phyloP scores from a whole-genome alignment of 2,888 invertebrate genomes.

The Beris chalybata region DNA sequence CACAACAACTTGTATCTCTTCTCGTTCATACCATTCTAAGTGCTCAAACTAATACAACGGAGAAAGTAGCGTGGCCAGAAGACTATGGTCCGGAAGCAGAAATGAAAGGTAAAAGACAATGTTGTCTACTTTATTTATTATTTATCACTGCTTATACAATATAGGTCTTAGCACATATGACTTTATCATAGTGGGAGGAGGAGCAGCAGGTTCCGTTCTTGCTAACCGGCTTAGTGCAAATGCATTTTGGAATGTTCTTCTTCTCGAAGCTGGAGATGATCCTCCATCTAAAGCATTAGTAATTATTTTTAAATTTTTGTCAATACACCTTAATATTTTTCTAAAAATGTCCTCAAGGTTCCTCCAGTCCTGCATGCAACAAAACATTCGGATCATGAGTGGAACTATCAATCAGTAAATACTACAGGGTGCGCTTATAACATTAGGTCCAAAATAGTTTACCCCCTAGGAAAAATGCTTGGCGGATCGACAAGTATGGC shows the following conservation, averaged over 20 bases:
- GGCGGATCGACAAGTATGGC: slow-evolving; percentile 78
- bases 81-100: slow-evolving; percentile 8
- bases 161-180: slow-evolving; percentile 17
- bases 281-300: slow-evolving; percentile 52
- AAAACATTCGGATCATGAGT: slow-evolving; percentile 45
- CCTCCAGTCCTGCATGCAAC: slow-evolving; percentile 43
- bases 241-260: slow-evolving; percentile 60
- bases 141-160: neutral
- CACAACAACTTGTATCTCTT: too few species aligned
- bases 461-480: slow-evolving; percentile 74
- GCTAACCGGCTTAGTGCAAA: slow-evolving; percentile 65
- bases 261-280: slow-evolving; percentile 68
- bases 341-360: slow-evolving; percentile 49
- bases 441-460: slow-evolving; percentile 59
- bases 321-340: slow-evolving; percentile 44
- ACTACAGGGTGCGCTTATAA: slow-evolving; percentile 44
- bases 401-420: slow-evolving; percentile 48
- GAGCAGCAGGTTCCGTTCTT: slow-evolving; percentile 59
- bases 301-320: slow-evolving; percentile 40
- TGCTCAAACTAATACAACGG: too few species aligned
- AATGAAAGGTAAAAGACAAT: neutral
- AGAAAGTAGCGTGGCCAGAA: slow-evolving; percentile 6
- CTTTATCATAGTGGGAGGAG: slow-evolving; percentile 49
- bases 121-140: too few species aligned
- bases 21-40: too few species aligned